Percentiles rank a stretch among this genome's conserved stretches.
phyloP scores from a whole-genome alignment of 2,113 vertebrate species.

The Mohoua ochrocephala region DNA sequence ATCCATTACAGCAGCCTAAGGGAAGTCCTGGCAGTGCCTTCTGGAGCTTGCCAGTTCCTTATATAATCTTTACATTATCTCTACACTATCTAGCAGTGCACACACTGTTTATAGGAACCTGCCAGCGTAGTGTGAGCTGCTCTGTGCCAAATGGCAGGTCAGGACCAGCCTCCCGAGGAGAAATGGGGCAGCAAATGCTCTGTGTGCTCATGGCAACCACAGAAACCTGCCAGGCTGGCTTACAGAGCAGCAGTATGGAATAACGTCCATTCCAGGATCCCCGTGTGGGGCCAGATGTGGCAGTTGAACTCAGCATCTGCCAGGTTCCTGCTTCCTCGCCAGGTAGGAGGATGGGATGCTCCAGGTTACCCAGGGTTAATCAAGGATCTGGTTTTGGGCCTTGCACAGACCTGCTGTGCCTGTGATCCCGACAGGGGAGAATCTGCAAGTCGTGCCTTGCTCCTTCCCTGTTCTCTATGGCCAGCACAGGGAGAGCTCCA shows the following conservation, averaged over 20 bases:
- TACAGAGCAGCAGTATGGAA: neutral
- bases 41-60: neutral
- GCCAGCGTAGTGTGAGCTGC: neutral
- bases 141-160: slow-evolving; percentile 1
- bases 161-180: neutral
- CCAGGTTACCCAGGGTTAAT: neutral
- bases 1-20: neutral
- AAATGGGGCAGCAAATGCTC: neutral
- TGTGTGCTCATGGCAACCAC: neutral
- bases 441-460: neutral
- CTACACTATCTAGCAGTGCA: neutral
- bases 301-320: neutral
- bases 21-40: neutral
- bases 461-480: neutral
- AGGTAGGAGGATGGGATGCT: neutral
- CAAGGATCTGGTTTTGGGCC: neutral
- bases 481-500: fast-evolving
- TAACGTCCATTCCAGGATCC: neutral
- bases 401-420: neutral
- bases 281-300: neutral
- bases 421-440: fast-evolving
- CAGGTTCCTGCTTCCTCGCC: neutral
- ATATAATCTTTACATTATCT: neutral
- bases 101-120: neutral
- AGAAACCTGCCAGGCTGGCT: neutral